phyloP scores from a whole-genome alignment of 1,140 invertebrate genomes.

The Bursaphelenchus mucronatus region DNA sequence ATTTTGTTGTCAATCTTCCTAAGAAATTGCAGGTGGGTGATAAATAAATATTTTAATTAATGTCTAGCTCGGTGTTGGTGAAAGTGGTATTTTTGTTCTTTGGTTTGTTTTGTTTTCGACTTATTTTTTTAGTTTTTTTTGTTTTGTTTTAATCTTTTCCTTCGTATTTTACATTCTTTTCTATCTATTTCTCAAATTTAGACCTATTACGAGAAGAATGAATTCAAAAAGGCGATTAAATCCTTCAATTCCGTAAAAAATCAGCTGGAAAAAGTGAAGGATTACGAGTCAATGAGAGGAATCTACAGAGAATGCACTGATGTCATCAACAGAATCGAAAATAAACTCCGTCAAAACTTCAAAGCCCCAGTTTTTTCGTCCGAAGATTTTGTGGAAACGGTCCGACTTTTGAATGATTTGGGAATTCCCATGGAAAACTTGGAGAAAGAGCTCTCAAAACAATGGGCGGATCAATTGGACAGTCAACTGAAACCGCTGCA shows the following conservation, averaged over 20 bases:
- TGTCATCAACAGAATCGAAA: conserved; percentile 1
- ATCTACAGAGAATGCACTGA: conserved; percentile 7
- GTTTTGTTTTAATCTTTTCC: no score
- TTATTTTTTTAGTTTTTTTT: no score
- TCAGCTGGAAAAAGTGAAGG: conserved; percentile 5
- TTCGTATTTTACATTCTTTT: background rate
- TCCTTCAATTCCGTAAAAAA: background rate
- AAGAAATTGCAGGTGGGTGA: conserved; percentile 6
- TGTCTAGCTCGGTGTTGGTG: no score
- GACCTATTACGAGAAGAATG: conserved; percentile 4
- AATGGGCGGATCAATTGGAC: conserved; percentile 12
- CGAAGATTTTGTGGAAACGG: conserved; percentile 19
- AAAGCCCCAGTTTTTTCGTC: conserved; percentile 17
- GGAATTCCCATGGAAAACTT: conserved; percentile 10
- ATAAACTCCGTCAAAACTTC: conserved; percentile 1
- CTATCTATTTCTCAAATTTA: background rate
- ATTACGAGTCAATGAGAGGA: background rate
- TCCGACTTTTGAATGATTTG: conserved; percentile 4
- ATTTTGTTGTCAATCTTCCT: conserved; percentile 40
- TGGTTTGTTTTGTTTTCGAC: no score
- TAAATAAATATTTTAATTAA: background rate
- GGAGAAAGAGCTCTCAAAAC: conserved; percentile 17
- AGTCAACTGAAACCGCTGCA: background rate
- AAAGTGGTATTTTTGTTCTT: no score
- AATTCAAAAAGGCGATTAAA: background rate